A percentile compares a stretch with the other conserved stretches of the same genome.
Conservation (phyloP, 2,113 vertebrate species). For the Hystrix cristata region DNA sequence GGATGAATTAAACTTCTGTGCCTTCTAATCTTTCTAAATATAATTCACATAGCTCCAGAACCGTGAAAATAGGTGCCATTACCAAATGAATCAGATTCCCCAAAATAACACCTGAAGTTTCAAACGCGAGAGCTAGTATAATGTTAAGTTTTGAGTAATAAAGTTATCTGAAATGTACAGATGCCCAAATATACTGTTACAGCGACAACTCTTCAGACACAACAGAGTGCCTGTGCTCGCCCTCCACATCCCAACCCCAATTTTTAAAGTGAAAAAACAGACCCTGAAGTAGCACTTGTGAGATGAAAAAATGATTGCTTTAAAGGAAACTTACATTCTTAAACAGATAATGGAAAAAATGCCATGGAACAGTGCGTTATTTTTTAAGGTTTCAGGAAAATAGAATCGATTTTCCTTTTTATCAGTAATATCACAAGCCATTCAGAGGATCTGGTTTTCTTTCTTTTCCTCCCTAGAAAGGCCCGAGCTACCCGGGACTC, state of each 20-base stretch:
- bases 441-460: neutral
- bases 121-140: constrained; percentile 48
- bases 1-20: constrained; percentile 59
- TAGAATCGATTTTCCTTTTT: neutral
- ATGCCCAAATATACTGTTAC: neutral
- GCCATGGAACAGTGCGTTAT: neutral
- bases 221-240: neutral
- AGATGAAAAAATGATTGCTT: constrained; percentile 8
- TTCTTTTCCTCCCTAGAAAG: neutral
- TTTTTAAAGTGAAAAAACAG: constrained; percentile 51
- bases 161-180: constrained; percentile 22
- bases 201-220: neutral
- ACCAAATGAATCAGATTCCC: constrained; percentile 68
- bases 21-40: constrained; percentile 57
- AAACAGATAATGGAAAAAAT: neutral
- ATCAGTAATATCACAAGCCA: neutral
- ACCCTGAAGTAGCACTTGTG: neutral
- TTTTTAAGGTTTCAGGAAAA: neutral
- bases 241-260: neutral
- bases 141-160: constrained; percentile 55
- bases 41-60: constrained; percentile 60
- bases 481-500: neutral
- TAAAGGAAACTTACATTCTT: neutral
- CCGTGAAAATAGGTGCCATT: constrained; percentile 62
- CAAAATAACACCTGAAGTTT: constrained; percentile 60